Evolutionary conservation across 2,113 vertebrate genomes (phyloP).

Genomic region (Syrrhaptes paradoxus): DNA sequence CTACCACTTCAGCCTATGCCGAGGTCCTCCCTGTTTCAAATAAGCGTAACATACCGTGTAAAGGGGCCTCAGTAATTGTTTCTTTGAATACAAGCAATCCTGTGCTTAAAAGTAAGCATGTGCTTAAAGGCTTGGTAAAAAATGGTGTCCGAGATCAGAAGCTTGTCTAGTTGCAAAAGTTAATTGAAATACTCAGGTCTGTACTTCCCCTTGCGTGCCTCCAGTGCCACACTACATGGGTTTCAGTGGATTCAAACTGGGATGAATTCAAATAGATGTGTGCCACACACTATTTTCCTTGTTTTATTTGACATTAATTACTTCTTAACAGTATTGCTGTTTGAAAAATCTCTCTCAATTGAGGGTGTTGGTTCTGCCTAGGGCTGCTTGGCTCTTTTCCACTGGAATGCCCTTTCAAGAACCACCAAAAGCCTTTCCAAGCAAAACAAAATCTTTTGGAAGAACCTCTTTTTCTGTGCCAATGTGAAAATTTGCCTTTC

Average conservation of each 20-base stretch:
- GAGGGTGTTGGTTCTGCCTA: slow-evolving; percentile 52
- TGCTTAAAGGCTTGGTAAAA: background rate
- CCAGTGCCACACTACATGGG: background rate
- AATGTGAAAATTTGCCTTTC: background rate
- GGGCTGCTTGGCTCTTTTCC: slow-evolving; percentile 39
- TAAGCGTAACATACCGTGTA: background rate
- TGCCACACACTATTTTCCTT: slow-evolving; percentile 28
- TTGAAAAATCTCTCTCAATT: slow-evolving; percentile 30
- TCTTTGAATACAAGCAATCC: background rate
- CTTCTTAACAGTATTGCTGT: slow-evolving; percentile 10
- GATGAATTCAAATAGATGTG: slow-evolving; percentile 29
- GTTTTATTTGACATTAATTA: slow-evolving; percentile 63
- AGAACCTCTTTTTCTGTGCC: background rate
- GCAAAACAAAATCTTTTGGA: background rate
- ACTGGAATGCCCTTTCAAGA: slow-evolving; percentile 39
- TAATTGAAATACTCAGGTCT: background rate
- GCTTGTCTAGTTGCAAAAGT: background rate
- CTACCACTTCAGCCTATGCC: background rate
- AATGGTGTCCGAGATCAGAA: background rate
- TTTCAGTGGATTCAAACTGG: background rate
- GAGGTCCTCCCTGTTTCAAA: background rate
- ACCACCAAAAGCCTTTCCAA: background rate
- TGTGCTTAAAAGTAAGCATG: background rate
- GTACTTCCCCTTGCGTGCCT: background rate
- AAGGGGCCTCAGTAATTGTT: background rate